These are phyloP conservation scores for Peromyscus attwateri DNA, from an alignment of 2,797 vertebrate genomes.

Conservation along the genomic window DNA sequence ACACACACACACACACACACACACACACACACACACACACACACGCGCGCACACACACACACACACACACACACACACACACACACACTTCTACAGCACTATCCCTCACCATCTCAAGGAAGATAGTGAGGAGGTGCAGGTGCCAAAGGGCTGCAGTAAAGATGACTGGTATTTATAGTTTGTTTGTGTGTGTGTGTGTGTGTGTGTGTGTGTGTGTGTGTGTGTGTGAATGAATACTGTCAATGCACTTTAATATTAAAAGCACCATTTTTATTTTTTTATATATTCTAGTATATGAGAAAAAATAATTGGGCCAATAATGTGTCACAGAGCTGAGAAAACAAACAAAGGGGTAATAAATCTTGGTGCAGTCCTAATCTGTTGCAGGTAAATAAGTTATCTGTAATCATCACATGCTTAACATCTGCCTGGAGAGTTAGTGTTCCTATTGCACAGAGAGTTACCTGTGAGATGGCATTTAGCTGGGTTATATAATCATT, in stretches of 20 bases:
- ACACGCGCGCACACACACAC: neutral
- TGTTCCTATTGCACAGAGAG: neutral
- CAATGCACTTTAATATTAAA: neutral
- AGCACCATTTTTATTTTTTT: neutral
- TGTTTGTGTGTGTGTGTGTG: neutral
- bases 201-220: accelerated
- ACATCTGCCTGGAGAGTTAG: neutral
- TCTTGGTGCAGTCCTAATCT: too few relatives aligned
- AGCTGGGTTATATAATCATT: neutral
- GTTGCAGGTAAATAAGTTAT: neutral
- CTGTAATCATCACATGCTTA: neutral
- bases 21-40: too few relatives aligned
- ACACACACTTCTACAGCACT: accelerated
- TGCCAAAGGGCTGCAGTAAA: neutral
- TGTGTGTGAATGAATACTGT: neutral
- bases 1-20: neutral
- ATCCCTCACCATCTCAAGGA: neutral
- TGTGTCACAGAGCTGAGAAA: neutral
- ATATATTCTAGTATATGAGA: neutral
- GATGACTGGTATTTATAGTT: neutral
- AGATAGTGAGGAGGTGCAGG: neutral
- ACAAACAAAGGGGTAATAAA: neutral
- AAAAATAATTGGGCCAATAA: neutral
- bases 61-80: neutral
- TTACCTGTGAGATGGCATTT: neutral